Evolutionary conservation across 2,888 invertebrate genomes (phyloP).

Genomic region (Steinernema carpocapsae): DNA sequence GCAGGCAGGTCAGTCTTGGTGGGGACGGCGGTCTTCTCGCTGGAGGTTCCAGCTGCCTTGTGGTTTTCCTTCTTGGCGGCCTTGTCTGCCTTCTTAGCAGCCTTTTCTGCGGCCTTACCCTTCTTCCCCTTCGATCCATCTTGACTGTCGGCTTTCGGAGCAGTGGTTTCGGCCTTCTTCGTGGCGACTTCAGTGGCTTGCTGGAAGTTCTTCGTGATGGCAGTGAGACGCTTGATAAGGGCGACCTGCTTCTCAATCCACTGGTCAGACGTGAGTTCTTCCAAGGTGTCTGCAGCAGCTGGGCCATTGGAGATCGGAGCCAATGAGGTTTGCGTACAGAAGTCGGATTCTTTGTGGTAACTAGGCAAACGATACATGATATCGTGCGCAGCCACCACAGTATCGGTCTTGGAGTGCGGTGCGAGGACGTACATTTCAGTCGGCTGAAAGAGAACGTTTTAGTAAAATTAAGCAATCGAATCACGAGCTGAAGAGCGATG

Average conservation of each 20-base stretch:
- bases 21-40: no score
- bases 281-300: neutral
- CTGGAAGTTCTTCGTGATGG: neutral
- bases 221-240: neutral
- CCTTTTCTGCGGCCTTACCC: neutral
- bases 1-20: neutral
- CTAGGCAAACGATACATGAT: slow-evolving; percentile 16
- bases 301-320: no score
- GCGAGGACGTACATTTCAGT: neutral
- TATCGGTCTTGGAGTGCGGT: neutral
- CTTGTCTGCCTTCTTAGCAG: slow-evolving; percentile 11
- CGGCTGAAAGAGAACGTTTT: neutral
- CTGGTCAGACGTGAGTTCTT: neutral
- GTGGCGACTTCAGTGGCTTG: neutral
- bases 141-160: neutral
- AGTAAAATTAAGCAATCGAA: neutral
- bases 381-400: neutral
- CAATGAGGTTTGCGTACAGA: no score
- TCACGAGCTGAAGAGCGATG: no score
- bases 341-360: neutral
- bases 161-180: neutral
- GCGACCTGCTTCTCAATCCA: neutral
- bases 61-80: slow-evolving; percentile 11
- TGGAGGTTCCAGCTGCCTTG: neutral
- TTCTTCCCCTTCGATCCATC: neutral